A percentile compares a stretch with the other conserved stretches of the same genome.
phyloP scores from a whole-genome alignment of 2,888 invertebrate genomes.

The Cantharis flavilabris region DNA sequence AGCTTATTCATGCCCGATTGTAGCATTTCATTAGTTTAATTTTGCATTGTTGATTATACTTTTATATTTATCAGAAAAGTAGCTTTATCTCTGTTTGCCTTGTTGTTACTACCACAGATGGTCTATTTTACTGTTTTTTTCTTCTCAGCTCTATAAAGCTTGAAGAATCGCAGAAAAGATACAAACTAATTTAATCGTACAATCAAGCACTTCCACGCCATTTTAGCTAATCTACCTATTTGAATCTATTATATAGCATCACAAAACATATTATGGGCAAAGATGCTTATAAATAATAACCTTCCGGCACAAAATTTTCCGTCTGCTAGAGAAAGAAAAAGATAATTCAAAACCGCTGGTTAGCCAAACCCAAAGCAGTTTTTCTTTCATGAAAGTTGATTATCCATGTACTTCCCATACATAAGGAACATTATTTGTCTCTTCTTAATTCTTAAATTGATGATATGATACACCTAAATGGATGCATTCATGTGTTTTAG shows the following conservation, averaged over 20 bases:
- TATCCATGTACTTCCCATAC: no score
- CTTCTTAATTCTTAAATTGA: no score
- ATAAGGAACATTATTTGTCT: no score
- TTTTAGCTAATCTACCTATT: neutral
- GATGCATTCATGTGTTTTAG: no score
- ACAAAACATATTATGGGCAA: no score
- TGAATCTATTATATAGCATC: neutral
- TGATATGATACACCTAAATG: no score
- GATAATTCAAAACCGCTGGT: no score
- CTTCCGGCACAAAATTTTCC: no score
- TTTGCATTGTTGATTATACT: neutral
- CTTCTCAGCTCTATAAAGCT: neutral
- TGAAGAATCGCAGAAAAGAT: neutral
- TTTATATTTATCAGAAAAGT: neutral
- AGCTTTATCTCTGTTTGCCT: neutral
- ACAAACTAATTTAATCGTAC: neutral
- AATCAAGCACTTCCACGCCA: neutral
- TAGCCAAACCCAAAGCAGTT: no score
- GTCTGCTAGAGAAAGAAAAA: no score
- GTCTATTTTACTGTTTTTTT: neutral
- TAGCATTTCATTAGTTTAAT: neutral
- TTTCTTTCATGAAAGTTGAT: no score
- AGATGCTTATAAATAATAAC: no score
- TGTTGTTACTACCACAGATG: neutral
- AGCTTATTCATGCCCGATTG: neutral